Evolutionary conservation across 2,797 vertebrate species (phyloP).

Genomic region (Onychomys arenicola): DNA sequence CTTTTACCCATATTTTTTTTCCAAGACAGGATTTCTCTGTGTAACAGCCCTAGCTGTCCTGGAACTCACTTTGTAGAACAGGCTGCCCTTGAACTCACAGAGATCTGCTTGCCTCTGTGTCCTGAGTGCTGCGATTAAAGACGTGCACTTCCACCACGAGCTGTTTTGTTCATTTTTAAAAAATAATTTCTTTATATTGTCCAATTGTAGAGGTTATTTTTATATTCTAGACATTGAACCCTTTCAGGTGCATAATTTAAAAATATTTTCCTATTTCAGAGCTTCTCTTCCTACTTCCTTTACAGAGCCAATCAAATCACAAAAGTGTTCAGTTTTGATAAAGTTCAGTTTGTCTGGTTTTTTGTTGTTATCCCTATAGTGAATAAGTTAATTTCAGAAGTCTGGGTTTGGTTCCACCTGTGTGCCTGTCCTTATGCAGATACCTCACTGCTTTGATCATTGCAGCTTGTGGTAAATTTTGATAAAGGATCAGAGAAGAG

Average conservation of each 20-base stretch:
- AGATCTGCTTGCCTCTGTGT: background rate
- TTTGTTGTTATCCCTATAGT: background rate
- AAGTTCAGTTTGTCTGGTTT: background rate
- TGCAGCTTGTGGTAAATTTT: constrained; percentile 5
- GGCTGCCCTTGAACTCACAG: too few species aligned
- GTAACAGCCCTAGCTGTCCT: background rate
- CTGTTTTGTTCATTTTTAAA: background rate
- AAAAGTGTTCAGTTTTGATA: background rate
- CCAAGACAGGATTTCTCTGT: background rate
- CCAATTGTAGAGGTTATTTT: background rate
- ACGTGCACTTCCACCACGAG: background rate
- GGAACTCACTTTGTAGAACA: too few species aligned
- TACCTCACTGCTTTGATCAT: background rate
- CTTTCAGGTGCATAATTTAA: background rate
- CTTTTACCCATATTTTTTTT: background rate
- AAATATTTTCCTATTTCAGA: background rate
- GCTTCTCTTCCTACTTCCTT: background rate
- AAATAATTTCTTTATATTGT: background rate
- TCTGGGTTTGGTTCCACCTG: background rate
- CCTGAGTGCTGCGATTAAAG: background rate
- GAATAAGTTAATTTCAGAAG: background rate
- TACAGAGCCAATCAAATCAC: background rate
- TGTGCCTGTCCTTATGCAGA: background rate
- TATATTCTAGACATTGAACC: background rate
- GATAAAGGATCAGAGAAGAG: background rate